These are phyloP conservation scores for Phalacrocorax aristotelis DNA, from an alignment of 2,113 vertebrate species.

Conservation along the genomic window DNA sequence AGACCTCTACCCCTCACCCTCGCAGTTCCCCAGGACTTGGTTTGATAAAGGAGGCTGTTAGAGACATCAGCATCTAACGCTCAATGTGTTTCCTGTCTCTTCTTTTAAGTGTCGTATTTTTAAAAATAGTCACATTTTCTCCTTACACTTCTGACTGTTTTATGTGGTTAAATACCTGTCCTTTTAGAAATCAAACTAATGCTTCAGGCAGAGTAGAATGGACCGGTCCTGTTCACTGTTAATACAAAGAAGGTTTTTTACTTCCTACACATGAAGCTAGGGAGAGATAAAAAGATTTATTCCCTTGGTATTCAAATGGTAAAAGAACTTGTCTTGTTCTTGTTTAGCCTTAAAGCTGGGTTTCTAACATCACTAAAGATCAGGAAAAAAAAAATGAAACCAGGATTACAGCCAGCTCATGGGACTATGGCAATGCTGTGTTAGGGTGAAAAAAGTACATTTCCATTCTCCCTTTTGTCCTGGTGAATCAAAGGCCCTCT, in stretches of 20 bases:
- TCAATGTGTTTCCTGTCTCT: background rate
- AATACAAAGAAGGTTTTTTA: background rate
- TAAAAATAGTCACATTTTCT: background rate
- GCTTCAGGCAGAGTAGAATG: background rate
- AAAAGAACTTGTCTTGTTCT: conserved; percentile 39
- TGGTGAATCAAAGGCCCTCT: conserved; percentile 52
- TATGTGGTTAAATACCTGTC: background rate
- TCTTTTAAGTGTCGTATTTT: background rate
- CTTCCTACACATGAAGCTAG: background rate
- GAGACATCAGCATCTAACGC: background rate
- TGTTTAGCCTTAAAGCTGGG: conserved; percentile 9
- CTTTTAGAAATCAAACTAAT: background rate
- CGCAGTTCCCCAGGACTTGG: background rate
- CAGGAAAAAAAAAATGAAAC: conserved; percentile 31
- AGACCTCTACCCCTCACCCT: background rate
- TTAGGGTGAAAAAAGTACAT: background rate
- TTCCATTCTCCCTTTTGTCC: conserved; percentile 53
- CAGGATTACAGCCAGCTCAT: conserved; percentile 31
- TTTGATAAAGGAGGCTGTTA: background rate
- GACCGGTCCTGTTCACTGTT: background rate
- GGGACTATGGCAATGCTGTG: background rate
- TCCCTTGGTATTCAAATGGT: conserved; percentile 13
- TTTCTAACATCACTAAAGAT: conserved; percentile 35
- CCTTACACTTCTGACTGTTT: background rate
- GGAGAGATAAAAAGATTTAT: conserved; percentile 49